These are phyloP conservation scores for Theristus sp. DNA, from an alignment of 2,888 invertebrate species.

Conservation along the genomic window DNA sequence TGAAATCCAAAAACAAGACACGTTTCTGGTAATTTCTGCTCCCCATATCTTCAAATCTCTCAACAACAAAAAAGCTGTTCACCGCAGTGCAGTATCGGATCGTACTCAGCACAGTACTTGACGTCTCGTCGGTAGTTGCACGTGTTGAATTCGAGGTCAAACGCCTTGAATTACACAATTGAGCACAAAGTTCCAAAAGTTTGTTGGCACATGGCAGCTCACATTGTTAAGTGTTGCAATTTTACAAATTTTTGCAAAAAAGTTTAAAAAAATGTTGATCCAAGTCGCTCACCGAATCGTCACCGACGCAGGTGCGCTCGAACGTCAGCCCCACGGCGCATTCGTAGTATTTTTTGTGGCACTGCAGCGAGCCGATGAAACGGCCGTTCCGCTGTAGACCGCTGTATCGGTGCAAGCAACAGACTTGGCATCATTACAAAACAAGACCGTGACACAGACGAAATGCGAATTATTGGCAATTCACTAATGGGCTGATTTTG, in stretches of 20 bases:
- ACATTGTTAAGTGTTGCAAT: background rate
- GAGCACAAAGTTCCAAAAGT: too few relatives aligned
- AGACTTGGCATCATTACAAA: too few relatives aligned
- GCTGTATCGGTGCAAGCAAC: too few relatives aligned
- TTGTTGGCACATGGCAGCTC: too few relatives aligned
- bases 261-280: too few relatives aligned
- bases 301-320: background rate
- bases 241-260: background rate
- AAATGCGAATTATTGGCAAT: too few relatives aligned
- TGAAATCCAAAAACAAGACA: too few relatives aligned
- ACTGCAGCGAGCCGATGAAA: background rate
- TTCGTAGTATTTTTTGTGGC: background rate
- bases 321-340: background rate
- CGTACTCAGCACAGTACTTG: background rate
- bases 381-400: background rate
- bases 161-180: background rate
- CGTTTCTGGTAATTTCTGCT: too few relatives aligned
- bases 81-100: background rate
- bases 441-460: too few relatives aligned
- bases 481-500: too few relatives aligned
- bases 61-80: background rate
- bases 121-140: background rate
- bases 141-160: background rate
- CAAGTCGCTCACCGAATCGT: background rate
- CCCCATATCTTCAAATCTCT: too few relatives aligned